Base-by-base conservation (phyloP, 2,888 invertebrate species). In the Meiosimyza platycephala region DNA sequence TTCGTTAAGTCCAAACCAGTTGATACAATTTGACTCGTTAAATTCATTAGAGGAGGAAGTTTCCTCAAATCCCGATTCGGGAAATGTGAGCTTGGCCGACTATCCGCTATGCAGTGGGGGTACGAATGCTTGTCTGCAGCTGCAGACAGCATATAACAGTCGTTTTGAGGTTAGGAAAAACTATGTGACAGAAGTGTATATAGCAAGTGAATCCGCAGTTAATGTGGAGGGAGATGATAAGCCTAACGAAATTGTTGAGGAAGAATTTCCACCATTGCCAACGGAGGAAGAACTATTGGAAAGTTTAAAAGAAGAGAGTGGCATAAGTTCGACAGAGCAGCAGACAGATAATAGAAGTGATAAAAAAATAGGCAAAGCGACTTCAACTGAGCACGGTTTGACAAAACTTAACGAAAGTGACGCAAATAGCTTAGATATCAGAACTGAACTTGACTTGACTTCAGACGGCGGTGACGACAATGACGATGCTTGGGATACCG, bases 1-100 rank as follows among this genome's bases (percentile, higher is more conserved):
- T 47, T 63, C 51, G 3, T 22, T 66, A 40, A 59, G 65, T 60
- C 40, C 54, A 6, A 54, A 54, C 40, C 15, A 73, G 4, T 22
- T 80, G 18, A 80, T 78, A 12, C 82, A 81, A 59, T 83, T 79
- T 48, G 85, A 85, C 76, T 85, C 85, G 12, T 76, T 83, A 47
- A 85, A 85, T 65, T 78, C 78, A 11, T 16, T 48, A 13, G 64
- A 64, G 3, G 64, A 55, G 50, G 82, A 82, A 65, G 82, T 78
- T 6, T 86, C 84, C 3, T 86, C 86, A 3, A 86, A 85, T 79
- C 86, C 86, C 2, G 86, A 86, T 74, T 86, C 86, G 74, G 87
- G 86, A 7, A 86, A 85, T 81, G 86, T 84, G 16, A 86, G 86
- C 68, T 78, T 86, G 52, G 81, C 85, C 0, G 86, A 86, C 67